Percentiles rank a stretch among this genome's conserved stretches.
Conservation (phyloP, 2,113 vertebrate species). For the Peromyscus leucopus region DNA sequence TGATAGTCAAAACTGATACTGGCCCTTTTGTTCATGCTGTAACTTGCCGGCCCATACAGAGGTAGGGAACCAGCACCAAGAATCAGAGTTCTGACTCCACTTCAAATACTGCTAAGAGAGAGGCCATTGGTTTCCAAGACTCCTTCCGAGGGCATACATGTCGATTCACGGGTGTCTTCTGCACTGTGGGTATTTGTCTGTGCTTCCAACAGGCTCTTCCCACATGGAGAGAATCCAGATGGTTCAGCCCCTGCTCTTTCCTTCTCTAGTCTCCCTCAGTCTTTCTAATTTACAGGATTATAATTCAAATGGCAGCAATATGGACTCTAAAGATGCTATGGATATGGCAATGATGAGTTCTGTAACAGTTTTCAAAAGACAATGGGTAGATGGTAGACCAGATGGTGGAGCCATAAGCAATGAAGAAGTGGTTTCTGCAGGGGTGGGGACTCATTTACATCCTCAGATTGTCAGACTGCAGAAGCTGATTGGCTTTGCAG, state of each 20-base stretch:
- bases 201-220: conserved; percentile 2
- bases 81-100: neutral
- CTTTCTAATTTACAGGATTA: conserved; percentile 43
- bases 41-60: neutral
- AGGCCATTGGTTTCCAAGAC: neutral
- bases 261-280: conserved; percentile 22
- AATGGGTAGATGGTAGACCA: conserved; percentile 20
- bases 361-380: conserved; percentile 54
- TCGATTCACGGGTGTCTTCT: neutral
- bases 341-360: conserved; percentile 22
- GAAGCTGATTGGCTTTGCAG: conserved; percentile 36
- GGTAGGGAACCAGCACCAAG: neutral
- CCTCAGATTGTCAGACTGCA: neutral
- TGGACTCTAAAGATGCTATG: neutral
- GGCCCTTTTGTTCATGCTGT: neutral
- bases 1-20: neutral
- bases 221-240: conserved; percentile 8
- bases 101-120: conserved; percentile 1
- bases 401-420: conserved; percentile 22
- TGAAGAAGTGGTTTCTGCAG: neutral
- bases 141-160: neutral
- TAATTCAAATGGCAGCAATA: conserved; percentile 62
- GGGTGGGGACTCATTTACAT: neutral
- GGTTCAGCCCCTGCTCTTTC: neutral
- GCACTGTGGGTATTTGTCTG: neutral